phyloP scores from a whole-genome alignment of 2,888 invertebrate species.

The Caradrina kadenii region DNA sequence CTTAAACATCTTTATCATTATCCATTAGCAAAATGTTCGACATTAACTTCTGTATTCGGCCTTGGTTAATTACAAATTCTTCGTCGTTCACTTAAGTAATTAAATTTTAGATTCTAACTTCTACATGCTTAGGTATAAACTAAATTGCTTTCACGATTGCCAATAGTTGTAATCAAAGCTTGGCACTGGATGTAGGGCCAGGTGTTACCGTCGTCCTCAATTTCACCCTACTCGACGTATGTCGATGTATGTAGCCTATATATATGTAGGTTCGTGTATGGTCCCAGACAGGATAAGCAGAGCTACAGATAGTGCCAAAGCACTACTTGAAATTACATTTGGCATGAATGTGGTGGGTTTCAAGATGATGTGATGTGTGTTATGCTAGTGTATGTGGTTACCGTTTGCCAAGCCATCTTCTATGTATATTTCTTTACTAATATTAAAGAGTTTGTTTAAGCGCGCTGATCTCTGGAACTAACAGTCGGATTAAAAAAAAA shows the following conservation, averaged over 20 bases:
- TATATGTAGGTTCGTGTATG: not conserved
- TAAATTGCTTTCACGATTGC: conserved; percentile 12
- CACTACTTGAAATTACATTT: conserved; percentile 18
- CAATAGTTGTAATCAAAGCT: conserved; percentile 28
- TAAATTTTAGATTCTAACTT: conserved; percentile 18
- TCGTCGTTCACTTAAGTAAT: conserved; percentile 15
- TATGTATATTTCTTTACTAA: not conserved
- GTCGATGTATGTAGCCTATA: not conserved
- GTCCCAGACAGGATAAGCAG: not conserved
- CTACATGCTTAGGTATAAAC: not conserved
- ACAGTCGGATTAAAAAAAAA: no score
- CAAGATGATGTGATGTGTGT: not conserved
- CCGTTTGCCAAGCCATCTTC: not conserved
- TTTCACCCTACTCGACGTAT: conserved; percentile 10
- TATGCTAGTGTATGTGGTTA: not conserved
- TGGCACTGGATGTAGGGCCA: conserved; percentile 24
- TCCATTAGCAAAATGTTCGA: conserved; percentile 24
- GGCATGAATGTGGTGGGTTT: not conserved
- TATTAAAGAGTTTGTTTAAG: no score
- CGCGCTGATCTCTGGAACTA: no score
- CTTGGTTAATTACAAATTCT: conserved; percentile 12
- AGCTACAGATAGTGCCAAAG: conserved; percentile 4
- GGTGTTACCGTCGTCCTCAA: conserved; percentile 32
- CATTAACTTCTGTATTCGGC: conserved; percentile 17
- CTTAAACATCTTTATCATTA: conserved; percentile 19